Conservation (phyloP, 2,888 invertebrate species). For the Dolomedes plantarius region DNA sequence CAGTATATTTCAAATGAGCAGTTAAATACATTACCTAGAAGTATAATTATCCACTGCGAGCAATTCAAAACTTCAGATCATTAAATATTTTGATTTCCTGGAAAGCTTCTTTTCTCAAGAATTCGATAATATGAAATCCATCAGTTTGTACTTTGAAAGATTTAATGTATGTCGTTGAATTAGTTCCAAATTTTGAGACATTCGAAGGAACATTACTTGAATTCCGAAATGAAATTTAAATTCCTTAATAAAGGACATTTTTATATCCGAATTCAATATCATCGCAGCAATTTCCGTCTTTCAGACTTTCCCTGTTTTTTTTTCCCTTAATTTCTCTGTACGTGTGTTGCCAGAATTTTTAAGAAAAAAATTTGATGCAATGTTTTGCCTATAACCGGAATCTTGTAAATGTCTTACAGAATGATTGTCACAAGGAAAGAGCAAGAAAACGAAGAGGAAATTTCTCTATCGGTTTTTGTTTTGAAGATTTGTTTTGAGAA, state of each 20-base stretch:
- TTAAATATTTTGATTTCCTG: too few species aligned
- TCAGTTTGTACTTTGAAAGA: too few species aligned
- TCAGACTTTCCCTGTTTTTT: background rate
- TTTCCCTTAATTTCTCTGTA: background rate
- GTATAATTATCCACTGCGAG: too few species aligned
- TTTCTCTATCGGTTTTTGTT: conserved; percentile 16
- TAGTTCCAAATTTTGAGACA: too few species aligned
- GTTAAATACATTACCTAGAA: too few species aligned
- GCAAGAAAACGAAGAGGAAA: background rate
- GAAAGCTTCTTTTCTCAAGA: too few species aligned
- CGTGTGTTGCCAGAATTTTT: background rate
- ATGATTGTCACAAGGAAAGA: conserved; percentile 7
- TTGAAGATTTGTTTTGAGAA: conserved; percentile 7
- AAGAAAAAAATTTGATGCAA: background rate
- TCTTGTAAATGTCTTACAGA: conserved; percentile 8
- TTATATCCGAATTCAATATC: background rate
- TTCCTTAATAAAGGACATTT: background rate
- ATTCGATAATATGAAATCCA: too few species aligned
- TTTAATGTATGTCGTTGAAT: too few species aligned
- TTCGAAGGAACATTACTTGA: too few species aligned
- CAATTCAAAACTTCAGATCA: too few species aligned
- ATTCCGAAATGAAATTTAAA: too few species aligned
- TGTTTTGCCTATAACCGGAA: background rate
- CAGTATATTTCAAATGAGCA: too few species aligned
- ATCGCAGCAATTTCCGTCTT: background rate